Conservation (phyloP, 1,140 invertebrate species). For the Melitaea cinxia region DNA sequence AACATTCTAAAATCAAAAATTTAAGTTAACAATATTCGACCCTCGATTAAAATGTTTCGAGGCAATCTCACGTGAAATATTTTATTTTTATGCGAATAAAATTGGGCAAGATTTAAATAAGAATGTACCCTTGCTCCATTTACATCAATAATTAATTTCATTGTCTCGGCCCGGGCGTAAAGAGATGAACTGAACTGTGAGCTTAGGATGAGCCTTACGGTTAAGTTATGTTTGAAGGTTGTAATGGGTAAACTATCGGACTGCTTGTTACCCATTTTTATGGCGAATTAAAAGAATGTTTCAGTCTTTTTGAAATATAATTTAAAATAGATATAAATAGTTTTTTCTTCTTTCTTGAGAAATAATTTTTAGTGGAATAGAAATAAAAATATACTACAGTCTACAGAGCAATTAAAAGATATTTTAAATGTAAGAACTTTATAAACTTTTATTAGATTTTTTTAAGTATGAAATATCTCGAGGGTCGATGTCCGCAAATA, state of each 20-base stretch:
- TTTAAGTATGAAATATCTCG: not conserved
- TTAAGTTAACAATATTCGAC: constrained; percentile 10
- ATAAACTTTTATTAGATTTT: not conserved
- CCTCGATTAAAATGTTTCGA: constrained; percentile 10
- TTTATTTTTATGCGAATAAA: constrained; percentile 17
- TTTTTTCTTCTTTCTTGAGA: no score
- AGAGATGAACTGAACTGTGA: constrained; percentile 17
- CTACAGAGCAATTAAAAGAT: no score
- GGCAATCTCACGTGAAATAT: constrained; percentile 1
- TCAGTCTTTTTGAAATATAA: no score
- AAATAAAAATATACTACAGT: no score
- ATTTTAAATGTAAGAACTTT: no score
- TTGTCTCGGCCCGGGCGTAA: constrained; percentile 2
- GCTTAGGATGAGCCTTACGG: constrained; percentile 17
- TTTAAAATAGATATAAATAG: no score
- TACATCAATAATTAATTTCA: constrained; percentile 9
- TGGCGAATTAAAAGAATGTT: not conserved
- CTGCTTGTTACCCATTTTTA: not conserved
- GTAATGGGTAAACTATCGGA: constrained; percentile 1
- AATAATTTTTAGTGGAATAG: no score
- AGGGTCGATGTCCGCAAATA: not conserved
- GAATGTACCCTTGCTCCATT: constrained; percentile 10
- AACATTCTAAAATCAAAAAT: not conserved
- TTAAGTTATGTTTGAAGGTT: constrained; percentile 8
- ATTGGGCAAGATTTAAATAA: constrained; percentile 14